Evolutionary conservation across 2,888 invertebrate species (phyloP), one percentile per base, ranked within the genome.

Genomic region (Parasteatoda lunata): DNA sequence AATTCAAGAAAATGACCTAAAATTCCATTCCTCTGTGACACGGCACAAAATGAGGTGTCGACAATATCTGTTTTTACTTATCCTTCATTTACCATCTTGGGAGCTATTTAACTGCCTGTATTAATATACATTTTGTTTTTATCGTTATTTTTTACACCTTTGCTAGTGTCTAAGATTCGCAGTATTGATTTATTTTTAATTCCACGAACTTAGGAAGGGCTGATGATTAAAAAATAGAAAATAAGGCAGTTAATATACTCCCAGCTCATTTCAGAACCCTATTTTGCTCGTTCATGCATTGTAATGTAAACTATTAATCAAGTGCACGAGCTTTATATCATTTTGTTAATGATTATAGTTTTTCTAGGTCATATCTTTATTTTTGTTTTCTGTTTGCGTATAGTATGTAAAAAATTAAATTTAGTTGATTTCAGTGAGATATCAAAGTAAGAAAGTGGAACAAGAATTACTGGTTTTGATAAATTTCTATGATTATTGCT

Each of bases 21-120:
- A 72, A 73, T 84, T 78, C 73, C 54, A 51, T 73, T 75, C 75
- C 65, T 51, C 45, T 47, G 70, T 30, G 11, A 15, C 65, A 52
- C 48, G 72, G 45, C 54, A 52, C 69, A 49, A 75, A 81, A 81
- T 75, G 69, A 69, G 68, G 68, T 71, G 78, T 45, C 49, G 78
- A 78, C 78, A 75, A 59, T 81, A 69, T 76, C 69, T 76, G 48
- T 65, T 77, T n/a, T 80, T 80, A 80, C 80, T 86, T 80, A 76
- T 86, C 80, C n/a, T 68, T 76, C 66, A 77, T 77, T 86, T 77
- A 65, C 52, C n/a, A 48, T 15, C 72, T 47, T 68, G 54, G 81
- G 77, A 70, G 64, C 80, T 72, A 45, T 75, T 80, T 81, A 86
- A 77, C 66, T 77, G 80, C 80, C 64, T 45, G 75, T 79, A 76